phyloP scores from a whole-genome alignment of 1,140 invertebrate species.

The Bombus impatiens region DNA sequence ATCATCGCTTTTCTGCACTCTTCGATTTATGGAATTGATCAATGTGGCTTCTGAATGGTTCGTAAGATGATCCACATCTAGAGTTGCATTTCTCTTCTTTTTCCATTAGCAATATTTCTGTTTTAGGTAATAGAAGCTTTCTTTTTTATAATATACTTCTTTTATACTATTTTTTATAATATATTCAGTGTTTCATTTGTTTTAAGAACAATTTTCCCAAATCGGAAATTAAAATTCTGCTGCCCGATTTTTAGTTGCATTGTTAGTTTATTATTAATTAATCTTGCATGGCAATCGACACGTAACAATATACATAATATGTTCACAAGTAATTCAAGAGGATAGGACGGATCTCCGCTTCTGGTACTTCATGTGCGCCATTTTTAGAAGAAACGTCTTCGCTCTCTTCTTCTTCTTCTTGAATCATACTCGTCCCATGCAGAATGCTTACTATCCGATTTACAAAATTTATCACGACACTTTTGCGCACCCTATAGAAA shows the following conservation, averaged over 20 bases:
- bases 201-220: too few relatives aligned
- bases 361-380: not conserved
- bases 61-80: too few relatives aligned
- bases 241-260: conserved; percentile 22
- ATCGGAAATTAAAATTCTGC: not conserved
- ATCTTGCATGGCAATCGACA: conserved; percentile 52
- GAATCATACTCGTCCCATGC: not conserved
- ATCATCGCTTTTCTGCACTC: too few relatives aligned
- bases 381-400: not conserved
- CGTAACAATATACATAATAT: conserved; percentile 55
- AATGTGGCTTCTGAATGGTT: too few relatives aligned
- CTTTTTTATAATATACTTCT: too few relatives aligned
- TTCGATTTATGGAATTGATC: too few relatives aligned
- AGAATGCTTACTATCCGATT: not conserved
- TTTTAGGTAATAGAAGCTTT: too few relatives aligned
- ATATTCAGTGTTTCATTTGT: too few relatives aligned
- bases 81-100: too few relatives aligned
- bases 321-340: conserved; percentile 32
- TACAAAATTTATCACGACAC: not conserved
- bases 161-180: too few relatives aligned
- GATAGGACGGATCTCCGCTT: conserved; percentile 11
- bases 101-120: too few relatives aligned
- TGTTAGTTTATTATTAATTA: conserved; percentile 55
- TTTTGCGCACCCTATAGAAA: not conserved
- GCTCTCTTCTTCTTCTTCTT: not conserved